Conservation (phyloP, 2,888 invertebrate species). For the Lasioglossum vierecki region DNA sequence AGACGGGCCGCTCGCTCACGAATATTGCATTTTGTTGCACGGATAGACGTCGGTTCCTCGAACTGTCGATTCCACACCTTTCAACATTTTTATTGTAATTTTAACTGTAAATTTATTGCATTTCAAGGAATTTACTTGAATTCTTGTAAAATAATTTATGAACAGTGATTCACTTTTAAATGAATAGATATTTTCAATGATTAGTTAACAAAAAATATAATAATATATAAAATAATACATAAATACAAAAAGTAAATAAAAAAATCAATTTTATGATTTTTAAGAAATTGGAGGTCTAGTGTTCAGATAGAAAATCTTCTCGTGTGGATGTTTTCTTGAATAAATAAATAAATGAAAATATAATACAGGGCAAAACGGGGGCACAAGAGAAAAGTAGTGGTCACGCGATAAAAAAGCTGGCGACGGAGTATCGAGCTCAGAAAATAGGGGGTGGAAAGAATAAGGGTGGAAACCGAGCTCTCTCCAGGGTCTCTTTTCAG, state of each 20-base stretch:
- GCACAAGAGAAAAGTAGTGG: neutral
- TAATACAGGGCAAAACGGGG: neutral
- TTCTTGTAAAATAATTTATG: neutral
- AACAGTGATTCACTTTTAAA: neutral
- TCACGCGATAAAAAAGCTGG: slow-evolving; percentile 19
- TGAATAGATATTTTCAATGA: neutral
- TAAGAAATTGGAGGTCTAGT: neutral
- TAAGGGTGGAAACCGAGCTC: slow-evolving; percentile 21
- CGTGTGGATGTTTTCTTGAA: neutral
- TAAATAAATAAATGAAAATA: neutral
- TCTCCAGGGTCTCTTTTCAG: slow-evolving; percentile 67
- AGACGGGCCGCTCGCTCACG: neutral
- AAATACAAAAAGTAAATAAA: too few species aligned
- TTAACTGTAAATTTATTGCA: neutral
- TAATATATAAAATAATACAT: too few species aligned
- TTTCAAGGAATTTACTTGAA: too few species aligned
- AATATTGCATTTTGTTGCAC: neutral
- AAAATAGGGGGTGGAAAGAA: slow-evolving; percentile 6
- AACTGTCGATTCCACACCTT: neutral
- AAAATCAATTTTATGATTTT: neutral
- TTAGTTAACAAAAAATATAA: neutral
- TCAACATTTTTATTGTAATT: neutral
- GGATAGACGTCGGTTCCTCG: neutral
- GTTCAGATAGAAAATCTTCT: neutral
- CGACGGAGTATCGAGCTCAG: slow-evolving; percentile 33